Evolutionary conservation across 2,797 vertebrate genomes (phyloP).

Genomic region (Notolabrus celidotus): DNA sequence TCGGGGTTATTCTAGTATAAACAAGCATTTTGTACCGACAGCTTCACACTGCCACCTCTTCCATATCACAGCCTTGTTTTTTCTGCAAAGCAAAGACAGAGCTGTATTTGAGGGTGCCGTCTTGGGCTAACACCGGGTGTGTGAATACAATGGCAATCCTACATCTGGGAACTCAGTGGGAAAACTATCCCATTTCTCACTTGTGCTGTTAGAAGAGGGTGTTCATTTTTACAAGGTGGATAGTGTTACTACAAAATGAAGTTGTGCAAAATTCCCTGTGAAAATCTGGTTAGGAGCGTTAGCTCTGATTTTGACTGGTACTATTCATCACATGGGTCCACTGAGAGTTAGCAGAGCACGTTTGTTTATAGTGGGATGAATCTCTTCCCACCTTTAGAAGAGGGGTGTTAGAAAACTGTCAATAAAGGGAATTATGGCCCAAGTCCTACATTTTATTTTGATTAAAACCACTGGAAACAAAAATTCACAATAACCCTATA

Average conservation of each 20-base stretch:
- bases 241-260: conserved; percentile 82
- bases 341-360: conserved; percentile 62
- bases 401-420: conserved; percentile 33
- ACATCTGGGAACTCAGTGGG: conserved; percentile 86
- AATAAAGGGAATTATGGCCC: conserved; percentile 9
- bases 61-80: conserved; percentile 74
- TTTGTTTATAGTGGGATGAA: conserved; percentile 68
- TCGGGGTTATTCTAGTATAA: conserved; percentile 67
- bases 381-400: conserved; percentile 54
- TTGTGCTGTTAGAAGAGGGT: conserved; percentile 78
- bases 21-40: conserved; percentile 73
- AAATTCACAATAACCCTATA: too few relatives aligned
- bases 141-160: conserved; percentile 80
- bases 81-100: conserved; percentile 70
- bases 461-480: not conserved
- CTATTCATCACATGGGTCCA: conserved; percentile 75
- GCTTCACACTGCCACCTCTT: conserved; percentile 70
- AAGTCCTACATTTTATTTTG: not conserved
- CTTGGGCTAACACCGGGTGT: conserved; percentile 75
- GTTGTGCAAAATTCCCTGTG: conserved; percentile 81
- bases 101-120: conserved; percentile 68
- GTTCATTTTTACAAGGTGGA: conserved; percentile 82
- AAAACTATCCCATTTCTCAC: conserved; percentile 82
- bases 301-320: conserved; percentile 72
- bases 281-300: conserved; percentile 73